These are phyloP conservation scores for Diadophis punctatus DNA, from an alignment of 2,113 vertebrate genomes.

Conservation along the genomic window DNA sequence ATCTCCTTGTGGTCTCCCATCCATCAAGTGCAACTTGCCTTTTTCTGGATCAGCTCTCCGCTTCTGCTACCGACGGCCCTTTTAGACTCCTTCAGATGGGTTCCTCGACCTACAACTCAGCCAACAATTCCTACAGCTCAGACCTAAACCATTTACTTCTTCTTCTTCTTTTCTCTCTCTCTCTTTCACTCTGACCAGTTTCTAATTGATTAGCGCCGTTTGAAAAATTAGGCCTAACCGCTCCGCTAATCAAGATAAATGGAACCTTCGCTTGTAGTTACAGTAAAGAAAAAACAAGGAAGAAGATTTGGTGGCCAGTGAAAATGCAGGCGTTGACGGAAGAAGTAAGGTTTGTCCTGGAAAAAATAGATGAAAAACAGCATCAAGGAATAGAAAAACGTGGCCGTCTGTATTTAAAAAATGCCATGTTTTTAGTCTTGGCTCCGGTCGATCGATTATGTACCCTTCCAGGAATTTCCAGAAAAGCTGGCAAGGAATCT, in stretches of 20 bases:
- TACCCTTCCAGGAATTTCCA: neutral
- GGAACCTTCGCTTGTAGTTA: neutral
- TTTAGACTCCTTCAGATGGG: neutral
- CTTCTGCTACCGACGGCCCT: neutral
- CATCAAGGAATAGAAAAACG: neutral
- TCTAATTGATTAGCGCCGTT: neutral
- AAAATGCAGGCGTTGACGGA: neutral
- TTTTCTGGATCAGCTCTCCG: neutral
- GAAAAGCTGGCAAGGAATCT: neutral
- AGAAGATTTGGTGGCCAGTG: neutral
- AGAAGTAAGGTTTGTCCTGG: neutral
- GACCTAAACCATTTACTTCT: neutral
- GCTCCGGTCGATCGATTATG: neutral
- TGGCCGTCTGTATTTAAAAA: neutral
- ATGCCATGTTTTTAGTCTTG: neutral
- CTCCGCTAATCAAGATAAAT: conserved; percentile 25
- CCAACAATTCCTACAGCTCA: neutral
- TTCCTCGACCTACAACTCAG: neutral
- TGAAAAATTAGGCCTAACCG: conserved; percentile 1
- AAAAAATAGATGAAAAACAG: neutral
- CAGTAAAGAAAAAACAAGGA: neutral
- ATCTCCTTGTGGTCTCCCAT: neutral
- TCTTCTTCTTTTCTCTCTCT: rapidly evolving
- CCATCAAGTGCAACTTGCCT: neutral
- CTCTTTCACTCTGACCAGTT: too few species aligned